phyloP scores from a whole-genome alignment of 2,888 invertebrate genomes.

The Protodeltote pygarga region DNA sequence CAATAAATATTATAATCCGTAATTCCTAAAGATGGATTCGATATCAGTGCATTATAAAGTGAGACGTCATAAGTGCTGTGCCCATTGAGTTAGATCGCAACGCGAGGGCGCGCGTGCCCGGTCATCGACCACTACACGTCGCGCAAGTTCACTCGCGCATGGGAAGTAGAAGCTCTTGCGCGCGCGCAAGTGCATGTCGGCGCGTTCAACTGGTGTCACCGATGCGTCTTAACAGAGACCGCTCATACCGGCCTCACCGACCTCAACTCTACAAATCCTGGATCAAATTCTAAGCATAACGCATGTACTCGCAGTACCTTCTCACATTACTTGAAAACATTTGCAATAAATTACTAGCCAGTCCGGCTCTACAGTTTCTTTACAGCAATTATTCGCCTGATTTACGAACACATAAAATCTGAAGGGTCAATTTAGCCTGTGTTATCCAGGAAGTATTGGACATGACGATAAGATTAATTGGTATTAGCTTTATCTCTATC shows the following conservation, averaged over 20 bases:
- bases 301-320: background rate
- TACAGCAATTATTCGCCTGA: slow-evolving; percentile 17
- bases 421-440: slow-evolving; percentile 8
- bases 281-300: slow-evolving; percentile 17
- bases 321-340: slow-evolving; percentile 4
- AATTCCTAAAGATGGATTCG: slow-evolving; percentile 14
- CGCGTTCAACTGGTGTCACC: slow-evolving; percentile 27
- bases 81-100: slow-evolving; percentile 51
- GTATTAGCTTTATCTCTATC: slow-evolving; percentile 1
- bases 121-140: slow-evolving; percentile 73
- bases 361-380: slow-evolving; percentile 1
- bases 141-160: slow-evolving; percentile 68
- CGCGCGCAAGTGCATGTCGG: slow-evolving; percentile 46
- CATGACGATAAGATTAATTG: slow-evolving; percentile 1
- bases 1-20: slow-evolving; percentile 15
- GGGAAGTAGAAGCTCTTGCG: slow-evolving; percentile 50
- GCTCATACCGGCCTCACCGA: slow-evolving; percentile 10
- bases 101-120: slow-evolving; percentile 70
- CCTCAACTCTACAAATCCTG: slow-evolving; percentile 16
- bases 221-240: slow-evolving; percentile 23
- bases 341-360: slow-evolving; percentile 16
- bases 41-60: slow-evolving; percentile 36
- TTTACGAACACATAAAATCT: slow-evolving; percentile 19
- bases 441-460: slow-evolving; percentile 1
- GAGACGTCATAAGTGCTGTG: slow-evolving; percentile 50